These are phyloP conservation scores for Platycheirus rosarum DNA, from an alignment of 2,888 invertebrate genomes.

Conservation along the genomic window DNA sequence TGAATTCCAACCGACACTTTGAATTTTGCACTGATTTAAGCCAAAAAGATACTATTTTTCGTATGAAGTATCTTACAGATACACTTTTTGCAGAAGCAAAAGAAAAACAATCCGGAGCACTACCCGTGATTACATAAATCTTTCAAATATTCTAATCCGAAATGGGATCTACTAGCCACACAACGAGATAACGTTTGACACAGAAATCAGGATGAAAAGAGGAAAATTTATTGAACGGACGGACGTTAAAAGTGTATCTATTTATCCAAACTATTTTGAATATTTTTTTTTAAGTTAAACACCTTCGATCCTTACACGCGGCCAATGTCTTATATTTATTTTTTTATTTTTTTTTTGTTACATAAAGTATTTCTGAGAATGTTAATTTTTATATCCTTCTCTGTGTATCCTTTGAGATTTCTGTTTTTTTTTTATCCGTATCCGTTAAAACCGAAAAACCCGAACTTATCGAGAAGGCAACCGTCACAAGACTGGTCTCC, in stretches of 20 bases:
- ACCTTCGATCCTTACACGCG: conserved; percentile 35
- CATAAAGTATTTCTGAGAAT: conserved; percentile 13
- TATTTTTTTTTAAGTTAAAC: conserved; percentile 43
- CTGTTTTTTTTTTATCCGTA: conserved; percentile 41
- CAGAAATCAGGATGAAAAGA: conserved; percentile 10
- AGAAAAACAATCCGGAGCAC: conserved; percentile 28
- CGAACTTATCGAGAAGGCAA: conserved; percentile 72
- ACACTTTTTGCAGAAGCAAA: not conserved
- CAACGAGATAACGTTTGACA: conserved; percentile 9
- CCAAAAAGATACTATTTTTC: conserved; percentile 31
- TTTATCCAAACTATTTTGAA: conserved; percentile 33
- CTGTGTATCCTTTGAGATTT: conserved; percentile 50
- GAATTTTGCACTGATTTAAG: conserved; percentile 3
- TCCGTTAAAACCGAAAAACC: conserved; percentile 61
- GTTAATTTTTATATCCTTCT: conserved; percentile 14
- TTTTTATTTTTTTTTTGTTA: conserved; percentile 11
- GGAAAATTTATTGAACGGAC: not conserved
- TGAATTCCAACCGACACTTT: conserved; percentile 27
- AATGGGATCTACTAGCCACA: conserved; percentile 20
- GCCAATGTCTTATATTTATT: conserved; percentile 38
- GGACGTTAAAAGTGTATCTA: conserved; percentile 44
- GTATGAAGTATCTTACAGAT: conserved; percentile 16
- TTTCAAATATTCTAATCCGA: conserved; percentile 50
- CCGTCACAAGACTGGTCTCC: conserved; percentile 73
- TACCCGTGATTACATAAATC: conserved; percentile 71